Base-by-base conservation (phyloP, 2,797 vertebrate genomes). In the Enteromius anoplus region DNA sequence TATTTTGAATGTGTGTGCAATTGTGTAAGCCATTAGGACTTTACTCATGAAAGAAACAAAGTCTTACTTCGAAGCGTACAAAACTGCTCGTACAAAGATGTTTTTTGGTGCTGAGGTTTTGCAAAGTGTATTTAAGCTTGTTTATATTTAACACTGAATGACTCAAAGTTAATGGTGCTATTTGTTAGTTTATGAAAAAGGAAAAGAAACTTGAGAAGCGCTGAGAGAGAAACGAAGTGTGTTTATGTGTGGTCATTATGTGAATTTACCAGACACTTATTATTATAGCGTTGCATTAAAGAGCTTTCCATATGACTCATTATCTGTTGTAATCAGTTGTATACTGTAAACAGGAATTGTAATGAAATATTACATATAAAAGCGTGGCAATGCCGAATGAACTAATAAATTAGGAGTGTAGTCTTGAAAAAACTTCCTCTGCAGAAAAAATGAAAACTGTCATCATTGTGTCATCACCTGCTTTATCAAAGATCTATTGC, bases 101-200 rank as follows among this genome's bases (percentile, higher is more conserved):
- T 6, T 53, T 53, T 26, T 53, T 53, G 29, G 58, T 75, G 21
- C 21, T 14, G 11, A 69, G 49, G 65, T 79, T 69, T 55, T 55
- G 47, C 29, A 10, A 37, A 51, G 8, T 14, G 37, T 23, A 23
- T 34, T 53, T 66, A 79, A 53, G 21, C 21, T 53, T 40, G 49
- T 69, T 70, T 5, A 60, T 60, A 42, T 71, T 80, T 60, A 47
- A 69, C 78, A 47, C 29, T 26, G 32, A 75, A 42, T 58, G 45
- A 73, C 34, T 64, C 1, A 4, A 37, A 45, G 58, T 64, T 29
- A 77, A 17, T 73, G 55, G 73, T 80, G 80, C 80, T 72, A 75
- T 64, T 71, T 65, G 19, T 23, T 53, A 26, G 1, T 23, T 47
- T 64, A 23, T 29, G 12, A 17, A 55, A 62, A 53, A 45, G 7